These are phyloP conservation scores for Ormyrus rosae DNA, from an alignment of 2,888 invertebrate genomes.

Conservation along the genomic window DNA sequence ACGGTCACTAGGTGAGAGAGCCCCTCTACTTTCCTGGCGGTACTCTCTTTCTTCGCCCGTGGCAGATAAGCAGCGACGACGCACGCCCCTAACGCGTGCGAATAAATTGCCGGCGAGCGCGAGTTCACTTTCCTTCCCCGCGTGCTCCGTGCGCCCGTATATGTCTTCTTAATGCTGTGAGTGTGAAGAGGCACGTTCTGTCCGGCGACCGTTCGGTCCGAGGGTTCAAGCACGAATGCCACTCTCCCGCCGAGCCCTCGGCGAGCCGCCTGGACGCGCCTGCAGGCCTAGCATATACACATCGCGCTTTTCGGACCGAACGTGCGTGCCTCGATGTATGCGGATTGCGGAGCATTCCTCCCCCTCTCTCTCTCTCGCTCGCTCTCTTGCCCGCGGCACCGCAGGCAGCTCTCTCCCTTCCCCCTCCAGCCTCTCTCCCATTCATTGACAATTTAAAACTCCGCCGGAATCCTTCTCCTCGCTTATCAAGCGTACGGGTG, in stretches of 20 bases:
- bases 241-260: slow-evolving; percentile 17
- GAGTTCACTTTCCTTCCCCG: slow-evolving; percentile 53
- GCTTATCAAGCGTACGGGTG: no score
- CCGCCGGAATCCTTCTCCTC: no score
- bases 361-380: neutral
- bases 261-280: slow-evolving; percentile 2
- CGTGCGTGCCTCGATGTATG: neutral
- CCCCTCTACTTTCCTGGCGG: slow-evolving; percentile 21
- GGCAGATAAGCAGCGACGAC: slow-evolving; percentile 2
- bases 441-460: no score
- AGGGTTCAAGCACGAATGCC: slow-evolving; percentile 48
- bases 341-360: neutral
- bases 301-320: slow-evolving; percentile 10
- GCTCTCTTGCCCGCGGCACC: neutral
- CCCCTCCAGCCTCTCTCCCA: no score
- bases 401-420: no score
- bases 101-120: neutral
- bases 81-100: neutral
- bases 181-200: neutral
- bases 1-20: slow-evolving; percentile 64
- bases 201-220: slow-evolving; percentile 22
- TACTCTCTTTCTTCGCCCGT: slow-evolving; percentile 47
- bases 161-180: neutral
- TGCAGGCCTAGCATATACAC: neutral
- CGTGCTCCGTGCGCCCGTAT: neutral